Conservation (phyloP, 2,888 invertebrate species). For the Pollenia griseotomentosa region DNA sequence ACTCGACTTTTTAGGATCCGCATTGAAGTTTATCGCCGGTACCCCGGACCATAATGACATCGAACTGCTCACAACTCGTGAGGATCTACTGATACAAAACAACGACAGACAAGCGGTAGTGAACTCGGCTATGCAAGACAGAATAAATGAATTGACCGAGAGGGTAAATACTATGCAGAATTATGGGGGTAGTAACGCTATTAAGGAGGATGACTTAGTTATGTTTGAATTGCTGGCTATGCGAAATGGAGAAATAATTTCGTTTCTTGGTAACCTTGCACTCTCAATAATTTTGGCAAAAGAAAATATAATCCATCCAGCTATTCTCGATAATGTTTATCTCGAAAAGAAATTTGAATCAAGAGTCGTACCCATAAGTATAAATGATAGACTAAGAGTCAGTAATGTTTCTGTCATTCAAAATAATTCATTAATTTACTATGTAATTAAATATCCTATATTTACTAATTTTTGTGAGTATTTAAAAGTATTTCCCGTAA, state of each 20-base stretch:
- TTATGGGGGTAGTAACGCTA: not conserved
- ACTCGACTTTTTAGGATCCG: slow-evolving; percentile 8
- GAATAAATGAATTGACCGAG: slow-evolving; percentile 22
- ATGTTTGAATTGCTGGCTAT: slow-evolving; percentile 4
- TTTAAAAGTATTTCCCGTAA: slow-evolving; percentile 13
- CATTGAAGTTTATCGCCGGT: slow-evolving; percentile 6
- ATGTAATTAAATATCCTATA: slow-evolving; percentile 23
- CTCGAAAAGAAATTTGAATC: slow-evolving; percentile 2
- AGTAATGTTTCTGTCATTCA: slow-evolving; percentile 27
- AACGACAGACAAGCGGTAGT: slow-evolving; percentile 9
- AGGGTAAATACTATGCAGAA: slow-evolving; percentile 1
- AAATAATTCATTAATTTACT: not conserved
- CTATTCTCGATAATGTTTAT: slow-evolving; percentile 30
- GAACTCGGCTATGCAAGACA: slow-evolving; percentile 28
- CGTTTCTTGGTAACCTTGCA: slow-evolving; percentile 40
- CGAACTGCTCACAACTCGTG: not conserved
- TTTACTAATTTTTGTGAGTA: slow-evolving; percentile 25
- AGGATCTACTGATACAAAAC: slow-evolving; percentile 15
- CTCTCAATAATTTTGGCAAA: slow-evolving; percentile 27
- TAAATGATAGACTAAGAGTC: slow-evolving; percentile 23
- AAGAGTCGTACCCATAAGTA: slow-evolving; percentile 20
- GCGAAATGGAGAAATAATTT: slow-evolving; percentile 39
- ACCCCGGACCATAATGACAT: slow-evolving; percentile 1
- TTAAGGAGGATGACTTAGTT: slow-evolving; percentile 12
- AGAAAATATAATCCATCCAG: slow-evolving; percentile 36